phyloP scores from a whole-genome alignment of 2,797 vertebrate species.

The Pseudotriccus pelzelni region DNA sequence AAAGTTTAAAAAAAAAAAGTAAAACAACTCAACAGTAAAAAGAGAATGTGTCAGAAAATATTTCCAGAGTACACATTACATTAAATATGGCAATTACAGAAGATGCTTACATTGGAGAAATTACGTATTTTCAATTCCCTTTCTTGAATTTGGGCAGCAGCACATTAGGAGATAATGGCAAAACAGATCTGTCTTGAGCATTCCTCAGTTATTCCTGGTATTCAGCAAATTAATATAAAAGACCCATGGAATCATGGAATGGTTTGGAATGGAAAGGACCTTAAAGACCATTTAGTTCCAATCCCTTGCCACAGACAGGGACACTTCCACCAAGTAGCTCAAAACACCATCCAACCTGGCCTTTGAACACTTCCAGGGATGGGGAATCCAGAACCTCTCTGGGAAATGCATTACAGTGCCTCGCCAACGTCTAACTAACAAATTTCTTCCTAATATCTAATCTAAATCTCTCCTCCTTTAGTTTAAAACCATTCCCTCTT shows the following conservation, averaged over 20 bases:
- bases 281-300: background rate
- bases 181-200: background rate
- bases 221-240: background rate
- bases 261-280: background rate
- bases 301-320: fast-evolving
- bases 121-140: background rate
- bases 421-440: no score
- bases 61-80: background rate
- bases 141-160: background rate
- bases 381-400: no score
- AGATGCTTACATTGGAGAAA: background rate
- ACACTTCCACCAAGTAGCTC: background rate
- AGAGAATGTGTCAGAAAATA: background rate
- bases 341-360: no score
- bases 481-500: no score
- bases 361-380: no score
- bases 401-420: no score
- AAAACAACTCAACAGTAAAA: background rate
- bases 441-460: no score
- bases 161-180: background rate
- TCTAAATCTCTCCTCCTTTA: no score
- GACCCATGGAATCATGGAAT: background rate
- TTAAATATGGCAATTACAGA: background rate
- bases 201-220: background rate
- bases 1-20: background rate